These are phyloP conservation scores for Panagrolaimus sp. DNA, from an alignment of 1,140 invertebrate genomes.

Conservation along the genomic window DNA sequence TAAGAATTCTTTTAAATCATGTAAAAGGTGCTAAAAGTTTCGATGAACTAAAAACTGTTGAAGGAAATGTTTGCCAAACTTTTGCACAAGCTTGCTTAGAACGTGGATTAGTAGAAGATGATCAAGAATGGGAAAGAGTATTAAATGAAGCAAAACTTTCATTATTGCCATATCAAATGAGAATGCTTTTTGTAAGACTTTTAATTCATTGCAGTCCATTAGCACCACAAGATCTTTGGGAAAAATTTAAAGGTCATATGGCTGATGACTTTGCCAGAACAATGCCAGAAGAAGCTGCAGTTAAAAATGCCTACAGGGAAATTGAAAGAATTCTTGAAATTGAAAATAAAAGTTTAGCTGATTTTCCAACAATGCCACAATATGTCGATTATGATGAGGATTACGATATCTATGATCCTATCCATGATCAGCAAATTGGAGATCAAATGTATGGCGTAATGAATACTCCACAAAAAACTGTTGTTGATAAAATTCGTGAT, in stretches of 20 bases:
- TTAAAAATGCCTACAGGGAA: not conserved
- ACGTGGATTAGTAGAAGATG: slow-evolving; percentile 14
- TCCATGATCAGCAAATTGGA: not conserved
- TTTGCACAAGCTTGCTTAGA: slow-evolving; percentile 19
- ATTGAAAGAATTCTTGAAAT: not conserved
- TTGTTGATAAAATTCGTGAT: not conserved
- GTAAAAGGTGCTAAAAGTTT: slow-evolving; percentile 30
- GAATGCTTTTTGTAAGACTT: slow-evolving; percentile 18
- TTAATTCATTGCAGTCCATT: not conserved
- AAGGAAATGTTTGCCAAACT: slow-evolving; percentile 13
- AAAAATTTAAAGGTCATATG: slow-evolving; percentile 22
- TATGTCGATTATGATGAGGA: slow-evolving; percentile 7
- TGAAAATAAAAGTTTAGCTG: not conserved
- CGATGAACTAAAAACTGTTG: slow-evolving; percentile 40
- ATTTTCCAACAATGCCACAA: slow-evolving; percentile 5
- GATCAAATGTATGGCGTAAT: not conserved
- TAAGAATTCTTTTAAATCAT: slow-evolving; percentile 41
- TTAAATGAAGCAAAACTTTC: slow-evolving; percentile 14
- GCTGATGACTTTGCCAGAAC: slow-evolving; percentile 18
- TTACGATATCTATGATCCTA: not conserved
- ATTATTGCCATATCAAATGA: slow-evolving; percentile 19
- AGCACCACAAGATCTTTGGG: slow-evolving; percentile 23
- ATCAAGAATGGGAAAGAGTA: slow-evolving; percentile 19
- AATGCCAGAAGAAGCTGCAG: not conserved
- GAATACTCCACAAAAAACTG: slow-evolving; percentile 4